Conservation (phyloP, 2,797 vertebrate genomes). For the Phoxinus dragarum region DNA sequence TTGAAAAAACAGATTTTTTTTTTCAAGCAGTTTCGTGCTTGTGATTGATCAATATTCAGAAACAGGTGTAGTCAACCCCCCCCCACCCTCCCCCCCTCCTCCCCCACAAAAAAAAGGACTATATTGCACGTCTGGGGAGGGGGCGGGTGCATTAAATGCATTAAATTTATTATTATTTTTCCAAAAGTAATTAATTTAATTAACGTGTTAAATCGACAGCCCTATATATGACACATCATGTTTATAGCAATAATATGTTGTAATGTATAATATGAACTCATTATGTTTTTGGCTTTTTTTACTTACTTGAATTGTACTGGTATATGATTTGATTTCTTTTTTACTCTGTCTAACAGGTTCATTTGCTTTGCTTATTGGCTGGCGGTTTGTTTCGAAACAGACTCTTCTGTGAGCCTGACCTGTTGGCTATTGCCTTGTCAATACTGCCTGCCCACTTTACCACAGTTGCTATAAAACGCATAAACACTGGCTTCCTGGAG, state of each 20-base stretch:
- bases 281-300: not conserved
- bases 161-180: not conserved
- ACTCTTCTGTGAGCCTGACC: slow-evolving; percentile 85
- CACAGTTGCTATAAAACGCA: slow-evolving; percentile 69
- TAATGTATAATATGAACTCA: not conserved
- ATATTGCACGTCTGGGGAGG: not conserved
- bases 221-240: not conserved
- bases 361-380: slow-evolving; percentile 92
- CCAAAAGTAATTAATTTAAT: not conserved
- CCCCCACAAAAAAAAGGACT: not conserved
- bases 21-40: too few relatives aligned
- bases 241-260: not conserved
- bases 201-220: not conserved
- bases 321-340: slow-evolving; percentile 27
- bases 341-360: slow-evolving; percentile 80
- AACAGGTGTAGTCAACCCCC: too few relatives aligned
- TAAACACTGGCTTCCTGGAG: slow-evolving; percentile 81
- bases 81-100: too few relatives aligned
- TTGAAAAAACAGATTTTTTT: not conserved
- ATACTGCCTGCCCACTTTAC: slow-evolving; percentile 84
- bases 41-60: too few relatives aligned
- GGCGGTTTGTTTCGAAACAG: slow-evolving; percentile 87
- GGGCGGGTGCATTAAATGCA: not conserved
- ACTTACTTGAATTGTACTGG: not conserved
- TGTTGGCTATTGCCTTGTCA: slow-evolving; percentile 89